phyloP scores from a whole-genome alignment of 2,888 invertebrate species.

The Leuctra nigra region DNA sequence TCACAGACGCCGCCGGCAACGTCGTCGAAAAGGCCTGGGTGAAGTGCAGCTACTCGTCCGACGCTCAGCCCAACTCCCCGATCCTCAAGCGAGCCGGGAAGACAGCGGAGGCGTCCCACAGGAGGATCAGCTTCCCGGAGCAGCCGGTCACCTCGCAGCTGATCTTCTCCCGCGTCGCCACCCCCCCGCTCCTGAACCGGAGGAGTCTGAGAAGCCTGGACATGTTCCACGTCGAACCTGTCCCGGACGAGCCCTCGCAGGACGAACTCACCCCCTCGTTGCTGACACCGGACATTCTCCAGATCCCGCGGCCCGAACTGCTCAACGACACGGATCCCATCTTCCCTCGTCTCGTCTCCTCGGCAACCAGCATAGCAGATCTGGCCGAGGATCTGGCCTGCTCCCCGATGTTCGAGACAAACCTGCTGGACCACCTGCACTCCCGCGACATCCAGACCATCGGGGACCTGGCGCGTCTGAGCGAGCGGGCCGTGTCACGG shows the following conservation, averaged over 20 bases:
- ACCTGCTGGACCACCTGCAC: neutral
- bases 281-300: neutral
- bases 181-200: neutral
- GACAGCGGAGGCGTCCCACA: neutral
- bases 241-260: neutral
- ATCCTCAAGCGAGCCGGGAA: neutral
- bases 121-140: neutral
- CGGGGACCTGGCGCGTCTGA: slow-evolving; percentile 6
- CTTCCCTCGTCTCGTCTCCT: neutral
- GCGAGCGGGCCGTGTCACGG: neutral
- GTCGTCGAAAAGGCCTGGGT: too few relatives aligned
- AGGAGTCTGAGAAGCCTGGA: neutral
- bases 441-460: neutral
- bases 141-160: neutral
- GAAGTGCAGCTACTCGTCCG: too few relatives aligned
- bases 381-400: neutral
- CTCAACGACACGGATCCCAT: neutral
- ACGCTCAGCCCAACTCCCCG: too few relatives aligned
- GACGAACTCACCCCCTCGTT: neutral
- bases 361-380: neutral
- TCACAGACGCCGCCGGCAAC: neutral
- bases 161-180: neutral
- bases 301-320: neutral
- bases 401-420: neutral
- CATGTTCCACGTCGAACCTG: neutral